Evolutionary conservation across 2,888 invertebrate genomes (phyloP), one percentile per base, ranked within the genome.

Genomic region (Willowsia nigromaculata): DNA sequence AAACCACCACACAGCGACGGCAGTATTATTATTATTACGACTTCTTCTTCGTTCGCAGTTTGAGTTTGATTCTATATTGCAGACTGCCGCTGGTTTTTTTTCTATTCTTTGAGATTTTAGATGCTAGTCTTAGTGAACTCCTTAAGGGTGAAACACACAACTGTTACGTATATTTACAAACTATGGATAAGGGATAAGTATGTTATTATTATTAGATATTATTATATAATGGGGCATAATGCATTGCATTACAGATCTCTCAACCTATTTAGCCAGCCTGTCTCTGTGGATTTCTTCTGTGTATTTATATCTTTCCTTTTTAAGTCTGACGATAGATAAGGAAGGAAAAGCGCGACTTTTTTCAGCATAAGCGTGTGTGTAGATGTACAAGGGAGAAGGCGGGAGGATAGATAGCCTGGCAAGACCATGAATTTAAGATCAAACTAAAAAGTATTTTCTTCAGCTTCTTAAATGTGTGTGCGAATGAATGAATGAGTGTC

Each of bases 221-320:
- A 71, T 71, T 43, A 50, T 76, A 76, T 76, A 50, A 50, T 76
- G 76, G 50, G 27, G 40, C 83, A 84, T 84, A 50, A 59, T 65
- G 59, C 68, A 84, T 84, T 71, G 30, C 37, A 84, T 47, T 71
- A 53, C 71, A 84, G 50, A 68, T 82, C 50, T 76, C 62, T 47
- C 43, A 43, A 40, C 62, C 81, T 80, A 56, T 85, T 76, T 85
- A 47, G 59, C 30, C 37, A 43, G 56, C 30, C 85, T 76, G 85
- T 85, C 85, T 76, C 83, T 56, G 65, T 86, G 76, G 76, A 62
- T 40, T 80, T 80, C 78, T 50, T 71, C 22, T 27, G 81, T 68
- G 86, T 80, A 87, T 87, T 87, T 87, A 87, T 87, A 87, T 87
- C 86, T 87, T 87, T 87, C 71, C 43, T 80, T 80, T 80, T 80